These are phyloP conservation scores for Capreolus pygargus DNA, from an alignment of 2,113 vertebrate species.

Conservation along the genomic window DNA sequence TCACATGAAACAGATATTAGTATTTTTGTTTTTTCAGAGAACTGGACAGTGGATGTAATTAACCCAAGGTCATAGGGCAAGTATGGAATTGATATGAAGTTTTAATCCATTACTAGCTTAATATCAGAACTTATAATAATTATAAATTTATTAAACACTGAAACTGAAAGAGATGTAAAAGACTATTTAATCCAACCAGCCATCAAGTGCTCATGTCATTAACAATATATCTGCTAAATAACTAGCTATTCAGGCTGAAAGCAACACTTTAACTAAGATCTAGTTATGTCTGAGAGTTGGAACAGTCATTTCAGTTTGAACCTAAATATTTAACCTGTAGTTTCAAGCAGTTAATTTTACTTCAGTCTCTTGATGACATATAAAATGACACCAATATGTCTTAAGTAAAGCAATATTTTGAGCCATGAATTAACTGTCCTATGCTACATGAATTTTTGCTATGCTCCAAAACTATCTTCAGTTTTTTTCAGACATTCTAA, in stretches of 20 bases:
- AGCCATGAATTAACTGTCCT: too few species aligned
- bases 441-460: background rate
- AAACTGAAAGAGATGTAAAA: background rate
- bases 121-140: background rate
- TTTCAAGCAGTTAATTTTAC: background rate
- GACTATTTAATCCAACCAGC: background rate
- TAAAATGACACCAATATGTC: too few species aligned
- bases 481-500: background rate
- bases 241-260: background rate
- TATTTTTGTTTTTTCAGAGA: too few species aligned
- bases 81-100: background rate
- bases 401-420: background rate
- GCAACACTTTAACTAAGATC: background rate
- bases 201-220: background rate
- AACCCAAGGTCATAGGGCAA: background rate
- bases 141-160: background rate
- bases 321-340: background rate
- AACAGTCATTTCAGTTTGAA: background rate
- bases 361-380: background rate
- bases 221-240: background rate
- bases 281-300: too few species aligned
- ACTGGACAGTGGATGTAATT: background rate
- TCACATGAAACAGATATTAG: background rate
- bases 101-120: background rate
- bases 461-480: background rate